These are phyloP conservation scores for Argyresthia goedartella DNA, from an alignment of 2,888 invertebrate species.

Conservation along the genomic window DNA sequence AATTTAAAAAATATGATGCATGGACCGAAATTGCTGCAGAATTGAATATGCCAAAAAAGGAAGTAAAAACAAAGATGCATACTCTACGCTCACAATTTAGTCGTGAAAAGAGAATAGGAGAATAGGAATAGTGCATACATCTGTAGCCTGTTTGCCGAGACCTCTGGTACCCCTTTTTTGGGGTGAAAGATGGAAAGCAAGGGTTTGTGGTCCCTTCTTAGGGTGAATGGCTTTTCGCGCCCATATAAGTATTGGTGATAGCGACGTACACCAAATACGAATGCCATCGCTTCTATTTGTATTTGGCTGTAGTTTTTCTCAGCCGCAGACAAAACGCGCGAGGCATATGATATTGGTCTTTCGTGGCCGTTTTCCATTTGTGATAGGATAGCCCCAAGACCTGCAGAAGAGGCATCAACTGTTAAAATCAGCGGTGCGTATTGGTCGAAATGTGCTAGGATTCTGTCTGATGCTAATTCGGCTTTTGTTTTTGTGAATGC, in stretches of 20 bases:
- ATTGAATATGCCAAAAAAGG: too few species aligned
- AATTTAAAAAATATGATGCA: not conserved
- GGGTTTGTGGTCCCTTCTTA: slow-evolving; percentile 6
- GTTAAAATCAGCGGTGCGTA: not conserved
- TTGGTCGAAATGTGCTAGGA: slow-evolving; percentile 3
- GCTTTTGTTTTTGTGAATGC: slow-evolving; percentile 3
- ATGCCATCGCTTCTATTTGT: slow-evolving; percentile 5
- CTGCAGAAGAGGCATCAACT: slow-evolving; percentile 1
- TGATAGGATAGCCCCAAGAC: not conserved
- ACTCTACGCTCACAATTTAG: too few species aligned
- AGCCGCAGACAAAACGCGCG: not conserved
- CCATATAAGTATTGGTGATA: slow-evolving; percentile 6
- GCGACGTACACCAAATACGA: not conserved
- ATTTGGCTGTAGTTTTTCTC: slow-evolving; percentile 5
- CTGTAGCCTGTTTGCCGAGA: not conserved
- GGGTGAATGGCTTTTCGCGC: slow-evolving; percentile 1
- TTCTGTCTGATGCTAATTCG: slow-evolving; percentile 2
- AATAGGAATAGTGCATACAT: slow-evolving; percentile 1
- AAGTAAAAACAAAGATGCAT: too few species aligned
- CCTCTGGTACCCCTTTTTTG: not conserved
- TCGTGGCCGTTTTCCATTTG: not conserved
- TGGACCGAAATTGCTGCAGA: not conserved
- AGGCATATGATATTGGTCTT: too few species aligned
- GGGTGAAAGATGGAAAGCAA: not conserved
- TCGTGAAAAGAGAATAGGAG: too few species aligned